Conservation (phyloP, 2,113 vertebrate genomes). For the Actenoides lindsayi region DNA sequence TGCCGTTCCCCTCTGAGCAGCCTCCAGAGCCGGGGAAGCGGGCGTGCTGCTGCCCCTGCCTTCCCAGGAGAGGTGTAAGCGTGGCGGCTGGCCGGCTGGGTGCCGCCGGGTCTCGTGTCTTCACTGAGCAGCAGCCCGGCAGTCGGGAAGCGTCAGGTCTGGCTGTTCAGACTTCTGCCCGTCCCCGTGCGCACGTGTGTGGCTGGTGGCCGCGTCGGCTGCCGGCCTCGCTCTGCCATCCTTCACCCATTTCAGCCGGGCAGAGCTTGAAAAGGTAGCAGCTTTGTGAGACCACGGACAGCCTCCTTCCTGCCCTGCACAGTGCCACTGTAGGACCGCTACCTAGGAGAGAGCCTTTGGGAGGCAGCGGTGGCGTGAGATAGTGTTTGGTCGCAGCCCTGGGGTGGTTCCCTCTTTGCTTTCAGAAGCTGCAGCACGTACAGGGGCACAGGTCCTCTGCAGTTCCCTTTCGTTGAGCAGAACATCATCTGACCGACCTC, state of each 20-base stretch:
- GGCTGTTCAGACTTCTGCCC: not conserved
- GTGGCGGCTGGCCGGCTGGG: fast-evolving
- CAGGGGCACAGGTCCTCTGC: fast-evolving
- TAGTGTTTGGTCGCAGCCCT: too few species aligned
- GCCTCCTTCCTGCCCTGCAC: fast-evolving
- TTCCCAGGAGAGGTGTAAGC: fast-evolving
- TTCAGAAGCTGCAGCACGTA: not conserved
- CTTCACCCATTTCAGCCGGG: fast-evolving
- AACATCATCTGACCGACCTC: not conserved
- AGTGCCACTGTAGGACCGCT: too few species aligned
- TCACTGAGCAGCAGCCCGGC: not conserved
- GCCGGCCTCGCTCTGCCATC: fast-evolving
- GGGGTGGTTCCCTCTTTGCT: fast-evolving
- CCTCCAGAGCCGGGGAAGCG: fast-evolving
- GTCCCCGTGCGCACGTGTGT: fast-evolving
- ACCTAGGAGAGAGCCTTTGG: not conserved
- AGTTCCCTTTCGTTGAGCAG: too few species aligned
- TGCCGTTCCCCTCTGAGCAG: too few species aligned
- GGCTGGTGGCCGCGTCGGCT: not conserved
- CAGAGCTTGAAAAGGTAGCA: not conserved
- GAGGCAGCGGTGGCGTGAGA: fast-evolving
- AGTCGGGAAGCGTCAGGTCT: not conserved
- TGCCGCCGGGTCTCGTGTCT: too few species aligned
- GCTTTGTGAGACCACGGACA: not conserved
- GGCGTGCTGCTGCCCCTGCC: not conserved